Base-by-base conservation (phyloP, 2,113 vertebrate species). In the Donacobius atricapilla region DNA sequence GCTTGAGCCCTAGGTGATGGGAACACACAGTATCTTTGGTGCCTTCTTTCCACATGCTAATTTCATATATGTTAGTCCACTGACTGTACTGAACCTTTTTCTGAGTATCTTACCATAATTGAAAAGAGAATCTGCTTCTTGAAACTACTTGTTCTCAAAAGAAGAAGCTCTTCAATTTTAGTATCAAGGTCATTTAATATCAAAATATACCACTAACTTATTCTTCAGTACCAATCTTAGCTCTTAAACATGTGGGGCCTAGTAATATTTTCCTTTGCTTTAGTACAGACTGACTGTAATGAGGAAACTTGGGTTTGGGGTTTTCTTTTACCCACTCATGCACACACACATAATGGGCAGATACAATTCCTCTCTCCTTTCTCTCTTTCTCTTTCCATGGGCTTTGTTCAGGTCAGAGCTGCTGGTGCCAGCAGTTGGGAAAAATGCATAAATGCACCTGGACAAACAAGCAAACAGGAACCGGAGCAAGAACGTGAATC, bases 391-490 rank as follows among this genome's bases (percentile, higher is more conserved):
- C 6, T 8, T 12, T 33, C 4, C 0, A 1, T 11, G 4, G n/a
- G 22, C 45, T 93, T 83, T 66, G 56, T 63, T 79, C 45, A 63
- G 53, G 42, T 85, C 44, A 28, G 71, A 90, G 35, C 9, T 37
- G 51, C 42, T 54, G 45, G 17, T 81, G 57, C n/a, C 80, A 84
- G 45, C 2, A 14, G 33, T 27, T 71, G 89, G 47, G 47, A 60
- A 53, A 53, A 88, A 86, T 22, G 24, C 7, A 1, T 15, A 19
- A 86, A n/a, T 11, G 60, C 94, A 95, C 79, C 95, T 96, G 92
- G 44, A 88, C 76, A 96, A 97, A 96, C 83, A 96, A 77, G n/a
- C 0, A 11, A 92, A 39, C 64, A 81, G 91, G 78, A 95, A 66
- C 75, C 0, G 0, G 45, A 90, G 39, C 54, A 90, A 79, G 63